Percentiles rank a stretch among this genome's conserved stretches.
phyloP scores from a whole-genome alignment of 2,797 vertebrate species.

The Dromococcyx pavoninus region DNA sequence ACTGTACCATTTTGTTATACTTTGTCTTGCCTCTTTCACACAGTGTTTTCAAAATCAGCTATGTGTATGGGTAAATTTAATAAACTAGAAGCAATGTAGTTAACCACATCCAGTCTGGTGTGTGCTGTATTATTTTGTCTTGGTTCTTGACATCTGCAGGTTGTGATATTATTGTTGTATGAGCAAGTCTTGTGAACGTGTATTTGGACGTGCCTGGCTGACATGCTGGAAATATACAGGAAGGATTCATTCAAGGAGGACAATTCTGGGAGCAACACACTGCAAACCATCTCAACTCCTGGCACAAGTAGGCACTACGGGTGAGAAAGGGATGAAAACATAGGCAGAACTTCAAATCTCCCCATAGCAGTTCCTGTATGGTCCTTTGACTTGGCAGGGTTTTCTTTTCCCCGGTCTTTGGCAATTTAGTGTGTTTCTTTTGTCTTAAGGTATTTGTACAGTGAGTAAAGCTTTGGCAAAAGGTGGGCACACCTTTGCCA shows the following conservation, averaged over 20 bases:
- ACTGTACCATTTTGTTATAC: conserved; percentile 9
- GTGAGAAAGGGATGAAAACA: background rate
- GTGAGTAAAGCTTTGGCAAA: background rate
- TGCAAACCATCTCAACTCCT: background rate
- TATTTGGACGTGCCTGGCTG: background rate
- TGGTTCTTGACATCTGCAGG: background rate
- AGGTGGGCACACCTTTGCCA: background rate
- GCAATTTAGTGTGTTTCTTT: background rate
- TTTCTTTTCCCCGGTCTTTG: background rate
- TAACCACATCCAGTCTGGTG: conserved; percentile 27
- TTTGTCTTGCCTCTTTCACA: conserved; percentile 19
- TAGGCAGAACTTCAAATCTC: background rate
- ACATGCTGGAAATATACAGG: background rate
- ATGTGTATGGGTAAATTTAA: conserved; percentile 64
- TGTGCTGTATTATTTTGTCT: conserved; percentile 15
- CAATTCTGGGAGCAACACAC: background rate
- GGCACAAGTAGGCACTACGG: background rate
- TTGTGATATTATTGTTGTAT: background rate
- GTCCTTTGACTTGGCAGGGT: background rate
- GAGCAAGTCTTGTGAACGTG: background rate
- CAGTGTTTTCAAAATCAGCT: conserved; percentile 35
- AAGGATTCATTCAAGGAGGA: background rate
- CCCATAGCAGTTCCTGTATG: background rate
- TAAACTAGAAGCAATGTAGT: conserved; percentile 66
- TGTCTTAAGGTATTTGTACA: background rate